Conservation (phyloP, 2,888 invertebrate genomes). For the Caradrina kadenii region DNA sequence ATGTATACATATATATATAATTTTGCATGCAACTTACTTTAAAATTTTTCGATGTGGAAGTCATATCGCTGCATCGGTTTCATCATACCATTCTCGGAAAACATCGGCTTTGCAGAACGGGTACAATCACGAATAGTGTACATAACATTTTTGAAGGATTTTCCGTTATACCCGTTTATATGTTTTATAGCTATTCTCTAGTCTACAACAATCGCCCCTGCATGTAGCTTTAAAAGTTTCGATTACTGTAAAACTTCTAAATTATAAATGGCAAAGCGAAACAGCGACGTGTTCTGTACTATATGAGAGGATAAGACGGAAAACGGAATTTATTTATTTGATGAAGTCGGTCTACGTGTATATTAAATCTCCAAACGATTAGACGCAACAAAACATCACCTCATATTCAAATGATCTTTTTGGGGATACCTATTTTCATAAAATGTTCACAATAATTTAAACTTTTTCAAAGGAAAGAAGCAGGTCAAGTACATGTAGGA, state of each 20-base stretch:
- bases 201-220: neutral
- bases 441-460: slow-evolving; percentile 19
- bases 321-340: slow-evolving; percentile 15
- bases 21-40: neutral
- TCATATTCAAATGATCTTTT: slow-evolving; percentile 7
- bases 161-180: neutral
- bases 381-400: slow-evolving; percentile 16
- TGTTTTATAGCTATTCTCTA: neutral
- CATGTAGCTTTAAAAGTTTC: slow-evolving; percentile 9
- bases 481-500: too few species aligned
- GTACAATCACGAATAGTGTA: neutral
- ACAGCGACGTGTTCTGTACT: slow-evolving; percentile 28
- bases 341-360: neutral
- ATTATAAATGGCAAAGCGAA: slow-evolving; percentile 40
- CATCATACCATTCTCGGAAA: neutral
- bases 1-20: too few species aligned
- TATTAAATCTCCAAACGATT: slow-evolving; percentile 2
- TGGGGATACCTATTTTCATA: slow-evolving; percentile 16
- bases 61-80: too few species aligned
- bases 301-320: neutral
- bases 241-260: slow-evolving; percentile 28
- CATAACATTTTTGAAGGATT: too few species aligned
- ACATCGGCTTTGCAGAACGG: neutral
- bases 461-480: neutral
- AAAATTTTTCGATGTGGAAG: neutral